These are phyloP conservation scores for Eudemis profundana DNA, from an alignment of 2,888 invertebrate genomes.

Conservation along the genomic window DNA sequence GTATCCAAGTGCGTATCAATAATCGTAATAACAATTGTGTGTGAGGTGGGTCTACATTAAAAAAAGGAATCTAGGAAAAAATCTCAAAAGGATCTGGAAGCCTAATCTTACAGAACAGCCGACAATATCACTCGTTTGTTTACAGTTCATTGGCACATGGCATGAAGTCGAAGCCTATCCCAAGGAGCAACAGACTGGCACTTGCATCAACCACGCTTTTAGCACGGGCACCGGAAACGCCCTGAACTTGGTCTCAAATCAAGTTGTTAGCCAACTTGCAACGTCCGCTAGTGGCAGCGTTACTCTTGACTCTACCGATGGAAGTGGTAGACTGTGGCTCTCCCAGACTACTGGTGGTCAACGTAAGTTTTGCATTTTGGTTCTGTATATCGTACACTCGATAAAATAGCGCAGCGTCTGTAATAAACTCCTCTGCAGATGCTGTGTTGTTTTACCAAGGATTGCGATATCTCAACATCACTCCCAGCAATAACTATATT, in stretches of 20 bases:
- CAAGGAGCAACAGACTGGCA: conserved; percentile 78
- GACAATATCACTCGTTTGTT: background rate
- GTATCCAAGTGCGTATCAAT: no score
- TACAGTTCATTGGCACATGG: conserved; percentile 84
- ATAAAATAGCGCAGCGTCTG: no score
- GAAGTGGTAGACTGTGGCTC: conserved; percentile 20
- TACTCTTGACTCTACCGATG: background rate
- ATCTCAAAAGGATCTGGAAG: no score
- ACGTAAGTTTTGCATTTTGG: conserved; percentile 12
- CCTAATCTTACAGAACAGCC: no score
- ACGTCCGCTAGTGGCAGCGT: conserved; percentile 19
- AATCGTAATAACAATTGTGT: no score
- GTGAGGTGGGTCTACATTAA: no score
- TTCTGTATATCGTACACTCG: background rate
- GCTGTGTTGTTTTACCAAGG: no score
- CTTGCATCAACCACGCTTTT: conserved; percentile 33
- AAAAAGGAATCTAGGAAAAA: no score
- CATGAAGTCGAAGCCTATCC: conserved; percentile 77
- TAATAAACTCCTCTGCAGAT: no score
- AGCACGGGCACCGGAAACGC: conserved; percentile 2
- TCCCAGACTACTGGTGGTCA: conserved; percentile 40
- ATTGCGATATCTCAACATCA: background rate
- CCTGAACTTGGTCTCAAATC: conserved; percentile 50
- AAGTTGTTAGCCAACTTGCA: conserved; percentile 51
- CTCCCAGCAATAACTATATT: background rate